These are phyloP conservation scores for Leguminivora glycinivorella DNA, from an alignment of 1,140 invertebrate genomes.

Conservation along the genomic window DNA sequence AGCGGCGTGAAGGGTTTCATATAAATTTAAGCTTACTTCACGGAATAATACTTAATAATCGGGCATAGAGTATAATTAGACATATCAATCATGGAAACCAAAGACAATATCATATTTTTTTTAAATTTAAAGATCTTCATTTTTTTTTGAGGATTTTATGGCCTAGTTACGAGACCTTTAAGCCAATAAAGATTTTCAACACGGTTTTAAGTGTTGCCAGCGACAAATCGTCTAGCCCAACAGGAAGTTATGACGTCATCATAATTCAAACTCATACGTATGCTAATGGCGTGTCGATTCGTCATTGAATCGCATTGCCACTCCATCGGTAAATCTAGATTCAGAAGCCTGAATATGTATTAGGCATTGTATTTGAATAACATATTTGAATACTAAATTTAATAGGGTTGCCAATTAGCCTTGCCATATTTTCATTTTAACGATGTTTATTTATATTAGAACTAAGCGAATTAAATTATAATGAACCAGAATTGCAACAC, in stretches of 20 bases:
- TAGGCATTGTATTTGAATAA: background rate
- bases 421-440: background rate
- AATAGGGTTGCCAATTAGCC: background rate
- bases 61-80: no score
- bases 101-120: no score
- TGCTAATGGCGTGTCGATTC: background rate
- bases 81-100: no score
- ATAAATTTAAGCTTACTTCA: no score
- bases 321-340: background rate
- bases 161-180: no score
- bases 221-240: background rate
- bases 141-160: no score
- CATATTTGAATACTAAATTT: conserved; percentile 5
- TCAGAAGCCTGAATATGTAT: conserved; percentile 7
- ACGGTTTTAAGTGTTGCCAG: background rate
- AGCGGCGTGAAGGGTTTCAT: no score
- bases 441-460: background rate
- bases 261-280: background rate
- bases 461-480: no score
- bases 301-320: background rate
- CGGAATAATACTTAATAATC: no score
- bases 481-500: no score
- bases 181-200: no score
- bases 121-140: no score
- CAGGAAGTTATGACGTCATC: conserved; percentile 1